These are phyloP conservation scores for Mythimna albipuncta DNA, from an alignment of 2,888 invertebrate genomes.

Conservation along the genomic window DNA sequence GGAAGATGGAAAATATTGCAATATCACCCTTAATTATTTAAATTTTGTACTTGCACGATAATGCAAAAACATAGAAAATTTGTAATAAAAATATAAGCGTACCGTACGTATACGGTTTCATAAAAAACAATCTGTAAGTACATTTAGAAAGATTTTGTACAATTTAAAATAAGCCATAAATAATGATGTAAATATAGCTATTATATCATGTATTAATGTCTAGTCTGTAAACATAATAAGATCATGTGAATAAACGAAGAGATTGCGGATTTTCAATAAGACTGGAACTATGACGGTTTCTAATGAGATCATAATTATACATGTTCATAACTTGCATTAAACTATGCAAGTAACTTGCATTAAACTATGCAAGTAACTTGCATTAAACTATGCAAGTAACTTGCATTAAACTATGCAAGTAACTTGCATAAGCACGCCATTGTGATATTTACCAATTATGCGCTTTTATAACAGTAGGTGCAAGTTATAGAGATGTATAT, in stretches of 20 bases:
- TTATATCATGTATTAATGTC: constrained; percentile 48
- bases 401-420: too few relatives aligned
- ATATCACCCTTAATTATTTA: constrained; percentile 1
- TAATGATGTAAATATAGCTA: constrained; percentile 42
- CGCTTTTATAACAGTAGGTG: too few relatives aligned
- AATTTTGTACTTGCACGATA: constrained; percentile 21
- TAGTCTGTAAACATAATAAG: constrained; percentile 52
- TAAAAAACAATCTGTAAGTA: not conserved
- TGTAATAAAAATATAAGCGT: not conserved
- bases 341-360: too few relatives aligned
- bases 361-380: too few relatives aligned
- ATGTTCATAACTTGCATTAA: too few relatives aligned
- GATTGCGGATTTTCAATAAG: not conserved
- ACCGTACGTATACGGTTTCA: too few relatives aligned
- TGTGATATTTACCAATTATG: too few relatives aligned
- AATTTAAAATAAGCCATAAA: constrained; percentile 37
- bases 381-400: too few relatives aligned
- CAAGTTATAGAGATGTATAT: too few relatives aligned
- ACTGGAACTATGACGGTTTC: constrained; percentile 9
- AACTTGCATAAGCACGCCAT: too few relatives aligned
- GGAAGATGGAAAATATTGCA: not conserved
- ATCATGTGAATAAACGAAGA: constrained; percentile 12
- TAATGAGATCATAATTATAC: too few relatives aligned
- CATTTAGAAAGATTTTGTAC: constrained; percentile 26
- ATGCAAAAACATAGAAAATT: not conserved